Evolutionary conservation across 1,140 invertebrate species (phyloP), one percentile per base, ranked within the genome.

Genomic region (Drosophila novamexicana): DNA sequence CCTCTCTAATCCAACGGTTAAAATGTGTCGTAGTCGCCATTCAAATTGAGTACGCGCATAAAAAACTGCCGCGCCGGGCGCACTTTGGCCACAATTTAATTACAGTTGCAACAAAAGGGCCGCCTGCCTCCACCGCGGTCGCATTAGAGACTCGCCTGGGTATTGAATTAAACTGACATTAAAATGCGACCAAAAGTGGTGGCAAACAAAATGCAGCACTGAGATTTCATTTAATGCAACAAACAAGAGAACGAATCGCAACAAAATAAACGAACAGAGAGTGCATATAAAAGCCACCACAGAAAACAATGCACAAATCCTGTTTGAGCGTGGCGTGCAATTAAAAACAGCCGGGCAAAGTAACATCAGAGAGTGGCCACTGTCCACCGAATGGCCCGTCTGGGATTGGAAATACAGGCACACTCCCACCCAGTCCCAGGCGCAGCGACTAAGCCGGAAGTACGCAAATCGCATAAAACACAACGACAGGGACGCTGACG

Each of bases 131-230:
- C 4, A 8, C 1, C n/a, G 1, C 16, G 6, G 7, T 29, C 69
- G 83, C 84, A 89, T 89, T 88, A 88, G 80, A 53, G 49, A 52
- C 32, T 61, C 80, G 58, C 75, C 54, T n/a, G 80, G 77, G 85
- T 74, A 88, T 88, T 88, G 85, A 89, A 88, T 88, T 88, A 88
- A 90, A 89, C 85, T 75, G 77, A 84, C 84, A 89, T 88, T 90
- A 84, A 88, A 89, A 88, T 79, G 82, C 50, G 65, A 88, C 77
- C 57, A 65, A 70, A 76, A 67, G 70, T 57, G 71, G 39, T 50
- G 57, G 57, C 29, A 32, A 49, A 34, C 1, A 39, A 44, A 54
- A 73, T 52, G 77, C 65, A 69, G 54, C 22, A 45, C 57, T 40
- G 61, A 65, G 73, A 72, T 71, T 75, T 65, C 45, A 47, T 22